Base-by-base conservation (phyloP, 2,797 vertebrate genomes). In the Nasua narica region DNA sequence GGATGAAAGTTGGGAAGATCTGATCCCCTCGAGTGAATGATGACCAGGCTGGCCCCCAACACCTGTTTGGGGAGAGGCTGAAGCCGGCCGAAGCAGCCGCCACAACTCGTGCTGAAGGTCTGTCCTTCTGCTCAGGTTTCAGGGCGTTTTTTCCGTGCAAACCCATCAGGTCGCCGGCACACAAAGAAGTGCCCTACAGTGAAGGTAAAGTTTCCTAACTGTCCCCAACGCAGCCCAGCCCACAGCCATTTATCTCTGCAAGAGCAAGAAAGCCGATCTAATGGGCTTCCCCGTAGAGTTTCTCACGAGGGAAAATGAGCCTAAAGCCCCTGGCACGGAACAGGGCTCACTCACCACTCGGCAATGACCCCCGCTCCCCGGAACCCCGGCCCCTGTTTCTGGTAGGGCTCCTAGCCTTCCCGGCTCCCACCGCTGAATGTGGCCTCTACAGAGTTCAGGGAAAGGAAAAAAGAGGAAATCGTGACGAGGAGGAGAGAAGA, bases 11-110 rank as follows among this genome's bases (percentile, higher is more conserved):
- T 40, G 32, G 52, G 25, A 8, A 7, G 40, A 25, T 50, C 58
- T 60, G 58, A 3, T 0, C 18, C 76, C 19, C 12, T 29, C 6
- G 3, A 4, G 23, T 5, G 23, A 35, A 13, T 0, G 35, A 0
- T 7, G 72, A 15, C 5, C 13, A 1, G 23, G 40, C 46, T 11
- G 29, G 2, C 37, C 62, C n/a, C 58, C 65, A 37, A 11, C 27
- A 10, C 15, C 15, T 40, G 18, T 29, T 16, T 23, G 67, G 88
- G 29, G 15, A n/a, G 19, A 60, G 79, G 9, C 35, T 16, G 11
- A 27, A 43, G 60, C 56, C 60, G 19, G 9, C 43, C n/a, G 10
- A 58, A n/a, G 25, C 76, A 0, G n/a, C n/a, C n/a, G n/a, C n/a
- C n/a, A n/a, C n/a, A n/a, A n/a, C n/a, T n/a, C n/a, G n/a, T n/a